Evolutionary conservation across 2,113 vertebrate species (phyloP), one percentile per base, ranked within the genome.

Genomic region (Dasyurus viverrinus): DNA sequence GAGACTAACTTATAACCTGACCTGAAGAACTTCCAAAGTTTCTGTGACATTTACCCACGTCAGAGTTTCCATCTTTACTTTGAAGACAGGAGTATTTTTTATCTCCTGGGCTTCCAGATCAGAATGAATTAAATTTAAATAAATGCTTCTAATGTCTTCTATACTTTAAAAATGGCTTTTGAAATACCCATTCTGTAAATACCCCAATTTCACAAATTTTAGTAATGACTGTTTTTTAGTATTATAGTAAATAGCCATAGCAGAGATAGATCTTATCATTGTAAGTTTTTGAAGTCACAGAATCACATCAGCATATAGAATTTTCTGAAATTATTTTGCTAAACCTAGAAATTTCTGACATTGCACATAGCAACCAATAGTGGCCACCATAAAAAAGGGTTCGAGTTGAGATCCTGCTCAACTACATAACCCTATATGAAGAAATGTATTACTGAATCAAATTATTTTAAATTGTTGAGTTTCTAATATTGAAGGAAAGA

Each of bases 81-180:
- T 93, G 36, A 95, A 42, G 42, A 93, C 52, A 25, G 30, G 11
- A 26, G 12, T 4, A 25, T 22, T 54, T n/a, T 48, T 60, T 54
- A 68, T n/a, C 46, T 22, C 27, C 91, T 96, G 53, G 94, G 23
- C 50, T 94, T 91, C 30, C 54, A 91, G 7, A 94, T 96, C 36
- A 92, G 14, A 91, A 89, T 7, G 90, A 96, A 54, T 4, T 54
- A 76, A 93, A 91, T 19, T 11, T 14, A 95, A 96, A 96, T 91
- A 92, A 94, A 92, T 25, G 6, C 57, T 92, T 97, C 94, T 89
- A 23, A 94, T 94, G 24, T 36, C 12, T 95, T 92, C 42, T 19
- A 55, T 68, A 90, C 9, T 47, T 53, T 54, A 94, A 96, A 60
- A 54, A 91, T n/a, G 22, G 94, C 46, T 89, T 93, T 94, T 26